Evolutionary conservation across 2,113 vertebrate species (phyloP), one percentile per base, ranked within the genome.

Genomic region (Python bivittatus): DNA sequence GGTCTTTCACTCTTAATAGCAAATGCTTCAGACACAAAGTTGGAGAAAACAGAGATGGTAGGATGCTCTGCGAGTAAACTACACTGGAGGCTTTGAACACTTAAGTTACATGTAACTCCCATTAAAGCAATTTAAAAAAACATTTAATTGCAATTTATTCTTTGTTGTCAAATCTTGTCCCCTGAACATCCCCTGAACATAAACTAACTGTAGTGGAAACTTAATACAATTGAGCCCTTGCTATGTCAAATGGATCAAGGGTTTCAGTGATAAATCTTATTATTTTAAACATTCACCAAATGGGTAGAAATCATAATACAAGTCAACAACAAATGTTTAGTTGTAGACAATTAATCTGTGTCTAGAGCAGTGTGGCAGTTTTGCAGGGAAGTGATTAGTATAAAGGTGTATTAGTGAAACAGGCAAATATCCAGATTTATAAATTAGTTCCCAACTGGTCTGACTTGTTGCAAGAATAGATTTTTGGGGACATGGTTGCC

Each of bases 371-470:
- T 9, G 44, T 38, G 23, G 44, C 84, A 68, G n/a, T 68, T 68
- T 33, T 72, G n/a, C 64, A 72, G 17, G 33, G 64, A 72, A 72
- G 15, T n/a, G n/a, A 72, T 27, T 52, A 86, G 42, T 5, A 52
- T 52, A 53, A 53, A 86, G 52, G 13, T 20, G 52, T 17, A n/a
- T 52, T 58, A 8, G 89, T 93, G 93, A 93, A 95, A 72, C 95
- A 95, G 58, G 53, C 88, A 88, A 38, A 33, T 79, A 38, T 38
- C 33, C 33, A 79, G 68, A 79, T 79, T 38, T 79, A 79, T 38
- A 38, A 79, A 86, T 87, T 95, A 94, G 92, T 92, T 91, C 91
- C 88, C 91, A 87, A 48, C 42, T 94, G 85, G 88, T 61, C 92
- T 91, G 72, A 86, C 92, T 91, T 64, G 22, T 90, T 58, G 25